Base-by-base conservation (phyloP, 2,888 invertebrate genomes). In the Sesamia inferens region DNA sequence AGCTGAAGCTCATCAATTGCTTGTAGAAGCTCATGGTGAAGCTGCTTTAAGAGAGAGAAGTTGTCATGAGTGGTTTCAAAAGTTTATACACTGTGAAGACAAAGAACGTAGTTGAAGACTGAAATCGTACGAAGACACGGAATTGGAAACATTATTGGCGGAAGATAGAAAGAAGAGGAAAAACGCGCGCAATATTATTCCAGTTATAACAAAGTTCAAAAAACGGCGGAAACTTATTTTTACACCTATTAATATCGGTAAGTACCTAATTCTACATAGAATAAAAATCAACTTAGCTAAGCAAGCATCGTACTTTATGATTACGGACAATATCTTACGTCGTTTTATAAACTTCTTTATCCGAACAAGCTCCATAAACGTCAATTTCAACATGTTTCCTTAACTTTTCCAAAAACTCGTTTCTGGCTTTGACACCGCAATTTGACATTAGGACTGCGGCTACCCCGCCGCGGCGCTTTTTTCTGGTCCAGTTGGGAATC, bases 361-460 rank as follows among this genome's bases (percentile, higher is more conserved):
- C 89, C 11, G 96, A 96, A 89, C 97, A 97, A 75, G 82, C 84
- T 14, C 97, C 97, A 82, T 96, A 96, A 10, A 97, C 91, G 81
- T 97, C 96, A 0, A 97, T 95, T 5, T 93, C 86, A 0, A 98
- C 96, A 88, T 97, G 88, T 78, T 97, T 95, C 64, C 96, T 93
- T 31, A 98, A 89, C 79, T 96, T 96, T 63, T 91, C 89, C 14
- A 97, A 92, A 82, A 97, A 97, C 0, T 93, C 79, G 95, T 96
- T 97, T 83, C 97, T 93, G 5, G 92, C 90, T 0, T 94, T 90
- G 0, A 93, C 93, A 68, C 51, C 77, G 75, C 97, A 97, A 83
- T 97, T 97, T 0, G 97, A 97, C 44, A 97, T 96, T 83, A 97
- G 91, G 51, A 97, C 94, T 0, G 97, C 93, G 0, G 96, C 95